These are phyloP conservation scores for Melitaea athalia DNA, from an alignment of 2,888 invertebrate species.

Conservation along the genomic window DNA sequence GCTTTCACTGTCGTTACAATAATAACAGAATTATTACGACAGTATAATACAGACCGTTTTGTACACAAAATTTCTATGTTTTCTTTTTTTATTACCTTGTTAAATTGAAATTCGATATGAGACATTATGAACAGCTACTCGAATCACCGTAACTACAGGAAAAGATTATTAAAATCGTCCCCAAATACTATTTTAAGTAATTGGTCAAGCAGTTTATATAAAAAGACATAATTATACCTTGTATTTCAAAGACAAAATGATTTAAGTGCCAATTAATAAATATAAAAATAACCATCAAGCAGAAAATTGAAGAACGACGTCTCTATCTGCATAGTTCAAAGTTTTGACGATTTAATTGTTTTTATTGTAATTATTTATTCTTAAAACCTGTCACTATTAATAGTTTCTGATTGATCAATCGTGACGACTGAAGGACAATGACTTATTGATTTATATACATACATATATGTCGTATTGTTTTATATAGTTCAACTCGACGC, in stretches of 20 bases:
- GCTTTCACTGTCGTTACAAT: slow-evolving; percentile 28
- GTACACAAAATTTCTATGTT: slow-evolving; percentile 8
- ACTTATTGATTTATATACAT: no score
- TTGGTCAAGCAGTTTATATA: no score
- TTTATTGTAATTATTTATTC: neutral
- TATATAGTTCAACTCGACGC: neutral
- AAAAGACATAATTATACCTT: neutral
- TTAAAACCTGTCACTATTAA: neutral
- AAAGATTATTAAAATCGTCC: no score
- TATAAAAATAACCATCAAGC: neutral
- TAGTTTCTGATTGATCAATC: slow-evolving; percentile 14
- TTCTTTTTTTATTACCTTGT: neutral
- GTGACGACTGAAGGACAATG: slow-evolving; percentile 11
- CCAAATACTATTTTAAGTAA: no score
- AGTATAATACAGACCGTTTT: slow-evolving; percentile 9
- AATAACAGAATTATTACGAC: slow-evolving; percentile 24
- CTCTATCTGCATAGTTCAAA: neutral
- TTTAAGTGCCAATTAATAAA: neutral
- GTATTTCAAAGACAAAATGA: no score
- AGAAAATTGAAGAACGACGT: slow-evolving; percentile 3
- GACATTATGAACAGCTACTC: neutral
- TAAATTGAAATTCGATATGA: neutral
- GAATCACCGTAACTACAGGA: no score
- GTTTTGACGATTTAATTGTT: neutral
- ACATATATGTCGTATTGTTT: neutral